Evolutionary conservation across 2,113 vertebrate species (phyloP).

Genomic region (Pseudorectes ferrugineus): DNA sequence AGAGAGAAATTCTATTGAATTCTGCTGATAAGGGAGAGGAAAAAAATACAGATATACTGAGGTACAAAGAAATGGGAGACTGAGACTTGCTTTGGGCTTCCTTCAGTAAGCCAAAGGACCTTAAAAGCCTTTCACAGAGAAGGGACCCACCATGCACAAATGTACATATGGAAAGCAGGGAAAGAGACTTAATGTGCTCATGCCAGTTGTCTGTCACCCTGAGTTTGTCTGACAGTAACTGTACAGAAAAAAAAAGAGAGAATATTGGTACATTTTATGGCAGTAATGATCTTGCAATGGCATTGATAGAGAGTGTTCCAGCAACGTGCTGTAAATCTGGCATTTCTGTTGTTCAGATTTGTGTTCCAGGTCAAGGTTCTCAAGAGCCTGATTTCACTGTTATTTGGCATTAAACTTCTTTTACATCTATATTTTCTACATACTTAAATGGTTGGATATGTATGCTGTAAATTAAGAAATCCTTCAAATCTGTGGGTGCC

Average conservation of each 20-base stretch:
- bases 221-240: background rate
- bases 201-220: background rate
- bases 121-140: background rate
- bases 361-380: background rate
- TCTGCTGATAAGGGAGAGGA: background rate
- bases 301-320: background rate
- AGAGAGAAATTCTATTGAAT: background rate
- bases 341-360: background rate
- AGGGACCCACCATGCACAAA: background rate
- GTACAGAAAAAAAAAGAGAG: background rate
- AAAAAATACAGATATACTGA: background rate
- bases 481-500: background rate
- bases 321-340: rapidly evolving
- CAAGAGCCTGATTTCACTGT: background rate
- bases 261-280: background rate
- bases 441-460: background rate
- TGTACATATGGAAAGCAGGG: background rate
- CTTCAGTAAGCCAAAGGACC: background rate
- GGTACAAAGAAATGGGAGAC: background rate
- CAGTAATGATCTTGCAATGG: background rate
- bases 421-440: background rate
- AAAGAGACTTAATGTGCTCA: background rate
- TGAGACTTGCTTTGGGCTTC: background rate
- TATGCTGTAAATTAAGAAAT: background rate
- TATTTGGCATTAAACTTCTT: background rate